Conservation (phyloP, 2,113 vertebrate species). For the Aptenodytes forsteri region DNA sequence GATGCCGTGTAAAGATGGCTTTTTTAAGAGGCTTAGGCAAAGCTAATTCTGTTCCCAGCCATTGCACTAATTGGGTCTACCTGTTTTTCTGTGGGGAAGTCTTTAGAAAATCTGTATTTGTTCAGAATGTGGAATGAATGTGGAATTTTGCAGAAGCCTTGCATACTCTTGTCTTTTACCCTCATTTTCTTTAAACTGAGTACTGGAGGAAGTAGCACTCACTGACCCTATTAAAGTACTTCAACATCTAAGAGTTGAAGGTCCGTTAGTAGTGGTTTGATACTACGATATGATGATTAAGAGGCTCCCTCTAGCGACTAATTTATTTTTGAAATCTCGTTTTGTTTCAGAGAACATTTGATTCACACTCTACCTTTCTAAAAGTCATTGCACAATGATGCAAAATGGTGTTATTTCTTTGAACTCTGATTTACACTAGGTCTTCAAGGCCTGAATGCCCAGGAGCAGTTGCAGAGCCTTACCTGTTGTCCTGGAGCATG, state of each 20-base stretch:
- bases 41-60: neutral
- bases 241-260: neutral
- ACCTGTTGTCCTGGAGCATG: accelerated
- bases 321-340: neutral
- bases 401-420: neutral
- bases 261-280: accelerated
- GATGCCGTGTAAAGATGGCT: neutral
- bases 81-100: neutral
- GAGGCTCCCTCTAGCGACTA: constrained; percentile 34
- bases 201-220: neutral
- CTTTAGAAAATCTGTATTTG: neutral
- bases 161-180: neutral
- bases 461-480: neutral
- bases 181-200: neutral
- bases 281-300: neutral
- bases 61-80: neutral
- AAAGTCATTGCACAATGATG: neutral
- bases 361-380: neutral
- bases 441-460: neutral
- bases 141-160: neutral
- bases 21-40: neutral
- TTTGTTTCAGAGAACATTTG: neutral
- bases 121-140: neutral
- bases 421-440: neutral
- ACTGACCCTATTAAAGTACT: accelerated